phyloP scores from a whole-genome alignment of 2,797 vertebrate species.

The Cynodonichthys magdalenae region DNA sequence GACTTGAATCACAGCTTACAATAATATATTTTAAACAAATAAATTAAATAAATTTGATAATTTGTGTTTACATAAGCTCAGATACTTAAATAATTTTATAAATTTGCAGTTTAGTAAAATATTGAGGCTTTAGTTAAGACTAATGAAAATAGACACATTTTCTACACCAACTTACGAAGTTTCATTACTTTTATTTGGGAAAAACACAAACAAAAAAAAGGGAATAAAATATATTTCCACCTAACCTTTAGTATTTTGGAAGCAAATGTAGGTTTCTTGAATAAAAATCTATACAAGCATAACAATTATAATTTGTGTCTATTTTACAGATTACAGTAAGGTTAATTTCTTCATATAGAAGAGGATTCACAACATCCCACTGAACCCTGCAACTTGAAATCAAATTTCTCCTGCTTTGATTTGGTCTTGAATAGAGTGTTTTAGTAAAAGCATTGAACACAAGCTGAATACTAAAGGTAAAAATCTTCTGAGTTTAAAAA shows the following conservation, averaged over 20 bases:
- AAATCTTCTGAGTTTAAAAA: too few relatives aligned
- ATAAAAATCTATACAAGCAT: not conserved
- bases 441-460: too few relatives aligned
- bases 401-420: slow-evolving; percentile 6
- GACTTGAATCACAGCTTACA: too few relatives aligned
- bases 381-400: slow-evolving; percentile 30
- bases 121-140: too few relatives aligned
- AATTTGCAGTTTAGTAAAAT: not conserved
- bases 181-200: too few relatives aligned
- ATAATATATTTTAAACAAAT: too few relatives aligned
- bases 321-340: not conserved
- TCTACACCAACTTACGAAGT: too few relatives aligned
- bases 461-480: too few relatives aligned
- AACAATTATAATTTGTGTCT: not conserved
- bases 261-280: not conserved
- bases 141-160: too few relatives aligned
- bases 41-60: too few relatives aligned
- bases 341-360: slow-evolving; percentile 11
- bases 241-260: not conserved
- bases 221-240: not conserved
- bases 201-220: not conserved
- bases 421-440: not conserved
- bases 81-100: too few relatives aligned
- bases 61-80: too few relatives aligned
- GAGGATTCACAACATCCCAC: slow-evolving; percentile 31